Conservation (phyloP, 2,888 invertebrate species). For the Toxonevra muliebris region DNA sequence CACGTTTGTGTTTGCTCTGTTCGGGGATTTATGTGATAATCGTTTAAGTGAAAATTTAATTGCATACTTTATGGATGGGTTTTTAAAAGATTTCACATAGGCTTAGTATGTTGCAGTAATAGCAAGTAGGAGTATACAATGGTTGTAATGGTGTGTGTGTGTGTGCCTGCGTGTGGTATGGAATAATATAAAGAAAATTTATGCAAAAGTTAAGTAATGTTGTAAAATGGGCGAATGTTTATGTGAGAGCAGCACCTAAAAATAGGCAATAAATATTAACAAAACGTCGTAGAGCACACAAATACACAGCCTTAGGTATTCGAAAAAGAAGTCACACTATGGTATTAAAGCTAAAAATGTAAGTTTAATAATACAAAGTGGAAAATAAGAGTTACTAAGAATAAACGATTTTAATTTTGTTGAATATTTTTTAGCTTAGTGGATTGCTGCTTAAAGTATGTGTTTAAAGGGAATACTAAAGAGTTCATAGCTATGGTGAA, state of each 20-base stretch:
- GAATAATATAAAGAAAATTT: conserved; percentile 54
- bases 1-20: conserved; percentile 54
- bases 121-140: conserved; percentile 14
- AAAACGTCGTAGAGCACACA: no score
- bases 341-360: no score
- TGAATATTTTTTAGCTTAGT: no score
- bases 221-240: conserved; percentile 8
- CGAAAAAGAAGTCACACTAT: no score
- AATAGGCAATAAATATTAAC: conserved; percentile 55
- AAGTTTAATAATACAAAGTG: no score
- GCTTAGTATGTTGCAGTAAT: conserved; percentile 38
- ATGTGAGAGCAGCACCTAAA: conserved; percentile 43
- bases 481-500: no score
- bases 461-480: no score
- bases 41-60: conserved; percentile 64
- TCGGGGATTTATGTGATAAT: conserved; percentile 62
- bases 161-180: conserved; percentile 18
- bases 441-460: no score
- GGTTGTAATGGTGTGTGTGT: conserved; percentile 15
- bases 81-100: conserved; percentile 41
- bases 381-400: no score
- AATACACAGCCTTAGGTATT: no score
- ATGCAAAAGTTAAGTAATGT: conserved; percentile 59
- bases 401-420: no score
- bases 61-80: conserved; percentile 61